phyloP scores from a whole-genome alignment of 2,888 invertebrate species.

The Conomelus anceps region DNA sequence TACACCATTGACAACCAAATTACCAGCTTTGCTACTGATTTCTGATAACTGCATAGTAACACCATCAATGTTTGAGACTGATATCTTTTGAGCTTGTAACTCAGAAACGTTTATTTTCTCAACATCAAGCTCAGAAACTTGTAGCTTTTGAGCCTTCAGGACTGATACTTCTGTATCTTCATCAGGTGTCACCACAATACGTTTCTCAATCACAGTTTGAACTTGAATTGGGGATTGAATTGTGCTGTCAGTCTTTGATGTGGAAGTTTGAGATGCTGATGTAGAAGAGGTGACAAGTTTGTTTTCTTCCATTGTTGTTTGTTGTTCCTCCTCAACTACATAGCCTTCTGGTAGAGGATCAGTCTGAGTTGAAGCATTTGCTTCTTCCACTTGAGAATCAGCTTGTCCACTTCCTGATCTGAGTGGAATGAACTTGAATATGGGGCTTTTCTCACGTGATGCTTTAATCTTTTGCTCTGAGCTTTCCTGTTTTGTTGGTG shows the following conservation, averaged over 20 bases:
- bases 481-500: neutral
- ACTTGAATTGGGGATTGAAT: slow-evolving; percentile 1
- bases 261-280: neutral
- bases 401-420: neutral
- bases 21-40: slow-evolving; percentile 61
- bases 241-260: slow-evolving; percentile 3
- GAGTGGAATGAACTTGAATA: neutral
- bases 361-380: slow-evolving; percentile 75
- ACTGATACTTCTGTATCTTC: slow-evolving; percentile 39
- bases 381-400: slow-evolving; percentile 45
- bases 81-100: slow-evolving; percentile 68
- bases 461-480: neutral
- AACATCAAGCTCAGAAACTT: slow-evolving; percentile 69
- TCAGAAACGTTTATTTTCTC: slow-evolving; percentile 71
- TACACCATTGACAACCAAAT: slow-evolving; percentile 59
- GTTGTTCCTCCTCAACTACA: slow-evolving; percentile 48
- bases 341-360: slow-evolving; percentile 77
- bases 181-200: slow-evolving; percentile 34
- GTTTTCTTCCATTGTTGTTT: slow-evolving; percentile 17
- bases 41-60: slow-evolving; percentile 64
- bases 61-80: slow-evolving; percentile 75
- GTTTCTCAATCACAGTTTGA: slow-evolving; percentile 35
- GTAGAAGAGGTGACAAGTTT: neutral
- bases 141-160: slow-evolving; percentile 43
- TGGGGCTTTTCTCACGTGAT: neutral